Evolutionary conservation across 2,888 invertebrate genomes (phyloP).

Genomic region (Drosophila setosimentum): DNA sequence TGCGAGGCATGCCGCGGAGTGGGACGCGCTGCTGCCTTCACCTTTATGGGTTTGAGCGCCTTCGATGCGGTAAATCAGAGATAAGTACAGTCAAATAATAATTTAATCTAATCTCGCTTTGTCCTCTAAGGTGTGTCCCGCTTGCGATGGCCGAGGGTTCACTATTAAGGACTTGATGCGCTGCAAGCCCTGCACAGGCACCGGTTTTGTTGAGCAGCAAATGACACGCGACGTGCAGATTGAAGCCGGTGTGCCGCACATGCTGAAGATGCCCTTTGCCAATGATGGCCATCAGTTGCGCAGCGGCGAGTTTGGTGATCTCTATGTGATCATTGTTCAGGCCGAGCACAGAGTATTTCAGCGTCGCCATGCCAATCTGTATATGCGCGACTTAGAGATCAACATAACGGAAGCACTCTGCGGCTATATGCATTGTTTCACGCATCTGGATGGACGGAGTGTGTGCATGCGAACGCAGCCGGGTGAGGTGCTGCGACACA

Average conservation of each 20-base stretch:
- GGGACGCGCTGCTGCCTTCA: conserved; percentile 83
- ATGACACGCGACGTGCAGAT: conserved; percentile 95
- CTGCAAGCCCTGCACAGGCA: conserved; percentile 93
- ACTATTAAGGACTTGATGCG: conserved; percentile 92
- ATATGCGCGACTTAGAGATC: conserved; percentile 89
- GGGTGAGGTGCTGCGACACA: conserved; percentile 92
- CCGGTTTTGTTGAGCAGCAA: conserved; percentile 92
- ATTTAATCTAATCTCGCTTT: background rate
- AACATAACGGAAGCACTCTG: conserved; percentile 95
- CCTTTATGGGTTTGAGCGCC: conserved; percentile 84
- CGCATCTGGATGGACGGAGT: conserved; percentile 95
- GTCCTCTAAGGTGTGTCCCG: conserved; percentile 85
- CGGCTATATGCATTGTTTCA: conserved; percentile 93
- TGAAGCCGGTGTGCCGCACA: conserved; percentile 95
- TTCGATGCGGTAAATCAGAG: conserved; percentile 87
- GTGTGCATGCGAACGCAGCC: conserved; percentile 91
- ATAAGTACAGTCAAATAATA: background rate
- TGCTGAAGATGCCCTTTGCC: conserved; percentile 93
- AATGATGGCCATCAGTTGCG: conserved; percentile 97
- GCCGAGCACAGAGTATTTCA: conserved; percentile 92
- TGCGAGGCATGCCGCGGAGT: conserved; percentile 77
- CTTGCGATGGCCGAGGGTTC: conserved; percentile 90
- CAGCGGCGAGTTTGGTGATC: conserved; percentile 94
- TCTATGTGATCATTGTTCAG: conserved; percentile 93
- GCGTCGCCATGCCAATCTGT: conserved; percentile 90